These are phyloP conservation scores for Scylla paramamosain DNA, from an alignment of 1,140 invertebrate genomes.

Conservation along the genomic window DNA sequence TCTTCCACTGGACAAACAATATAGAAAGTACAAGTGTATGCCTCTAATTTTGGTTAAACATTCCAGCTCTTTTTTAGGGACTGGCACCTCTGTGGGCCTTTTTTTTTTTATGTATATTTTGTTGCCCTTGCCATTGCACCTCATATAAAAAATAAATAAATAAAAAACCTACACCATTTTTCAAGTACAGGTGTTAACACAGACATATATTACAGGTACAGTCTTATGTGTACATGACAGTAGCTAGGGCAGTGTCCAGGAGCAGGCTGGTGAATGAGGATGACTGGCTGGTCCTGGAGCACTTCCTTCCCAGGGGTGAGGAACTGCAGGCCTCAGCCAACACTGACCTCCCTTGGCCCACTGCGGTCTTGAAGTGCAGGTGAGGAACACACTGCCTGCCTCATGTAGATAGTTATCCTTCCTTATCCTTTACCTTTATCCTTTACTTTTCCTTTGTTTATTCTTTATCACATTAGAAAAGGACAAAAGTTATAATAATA, in stretches of 20 bases:
- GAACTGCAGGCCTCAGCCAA: not conserved
- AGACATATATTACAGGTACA: not conserved
- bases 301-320: constrained; percentile 17
- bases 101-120: not conserved
- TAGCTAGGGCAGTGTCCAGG: not conserved
- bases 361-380: not conserved
- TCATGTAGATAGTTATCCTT: not conserved
- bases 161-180: not conserved
- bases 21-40: too few relatives aligned
- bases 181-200: not conserved
- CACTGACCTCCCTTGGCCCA: not conserved
- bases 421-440: not conserved
- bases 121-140: not conserved
- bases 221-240: not conserved
- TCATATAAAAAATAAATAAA: not conserved
- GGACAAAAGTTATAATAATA: too few relatives aligned
- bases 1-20: too few relatives aligned
- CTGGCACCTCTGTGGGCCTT: not conserved
- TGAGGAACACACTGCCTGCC: not conserved
- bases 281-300: constrained; percentile 39
- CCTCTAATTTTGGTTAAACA: too few relatives aligned
- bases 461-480: not conserved
- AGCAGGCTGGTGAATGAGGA: constrained; percentile 42
- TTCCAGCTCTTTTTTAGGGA: too few relatives aligned
- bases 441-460: not conserved